These are phyloP conservation scores for Caerostris darwini DNA, from an alignment of 1,140 invertebrate species.

Conservation along the genomic window DNA sequence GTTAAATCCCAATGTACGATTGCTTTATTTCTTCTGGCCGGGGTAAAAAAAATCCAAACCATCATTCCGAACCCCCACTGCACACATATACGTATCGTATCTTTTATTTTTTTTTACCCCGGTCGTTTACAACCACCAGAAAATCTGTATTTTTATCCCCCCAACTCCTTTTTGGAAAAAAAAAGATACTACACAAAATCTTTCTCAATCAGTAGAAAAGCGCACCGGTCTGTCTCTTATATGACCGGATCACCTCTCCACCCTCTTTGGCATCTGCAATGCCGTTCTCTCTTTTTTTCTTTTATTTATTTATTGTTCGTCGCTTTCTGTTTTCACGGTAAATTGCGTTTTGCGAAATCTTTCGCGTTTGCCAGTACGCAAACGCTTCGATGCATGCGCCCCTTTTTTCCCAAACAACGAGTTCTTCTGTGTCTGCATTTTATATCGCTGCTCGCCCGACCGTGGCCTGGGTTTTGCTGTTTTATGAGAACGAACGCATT, in stretches of 20 bases:
- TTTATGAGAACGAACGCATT: constrained; percentile 58
- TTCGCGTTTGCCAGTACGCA: constrained; percentile 45
- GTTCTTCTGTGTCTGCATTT: constrained; percentile 35
- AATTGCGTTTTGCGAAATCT: constrained; percentile 72
- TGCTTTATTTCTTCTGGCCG: not conserved
- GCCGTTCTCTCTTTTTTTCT: constrained; percentile 19
- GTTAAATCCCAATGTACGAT: constrained; percentile 17
- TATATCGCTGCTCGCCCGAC: constrained; percentile 39
- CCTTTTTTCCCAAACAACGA: constrained; percentile 17
- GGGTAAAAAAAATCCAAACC: not conserved
- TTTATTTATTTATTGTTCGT: not conserved
- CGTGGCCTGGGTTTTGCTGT: constrained; percentile 49
- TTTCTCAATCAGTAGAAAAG: constrained; percentile 63
- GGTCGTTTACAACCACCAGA: not conserved
- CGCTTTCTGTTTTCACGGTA: constrained; percentile 63
- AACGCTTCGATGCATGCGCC: constrained; percentile 40
- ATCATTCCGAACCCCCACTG: not conserved
- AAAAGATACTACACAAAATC: not conserved
- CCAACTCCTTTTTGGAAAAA: not conserved
- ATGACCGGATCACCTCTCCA: not conserved
- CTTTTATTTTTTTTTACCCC: not conserved
- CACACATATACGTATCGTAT: not conserved
- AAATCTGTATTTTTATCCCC: not conserved
- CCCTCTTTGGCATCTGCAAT: not conserved
- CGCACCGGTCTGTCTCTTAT: constrained; percentile 5